Evolutionary conservation across 2,113 vertebrate species (phyloP).

Genomic region (Arvicanthis niloticus): DNA sequence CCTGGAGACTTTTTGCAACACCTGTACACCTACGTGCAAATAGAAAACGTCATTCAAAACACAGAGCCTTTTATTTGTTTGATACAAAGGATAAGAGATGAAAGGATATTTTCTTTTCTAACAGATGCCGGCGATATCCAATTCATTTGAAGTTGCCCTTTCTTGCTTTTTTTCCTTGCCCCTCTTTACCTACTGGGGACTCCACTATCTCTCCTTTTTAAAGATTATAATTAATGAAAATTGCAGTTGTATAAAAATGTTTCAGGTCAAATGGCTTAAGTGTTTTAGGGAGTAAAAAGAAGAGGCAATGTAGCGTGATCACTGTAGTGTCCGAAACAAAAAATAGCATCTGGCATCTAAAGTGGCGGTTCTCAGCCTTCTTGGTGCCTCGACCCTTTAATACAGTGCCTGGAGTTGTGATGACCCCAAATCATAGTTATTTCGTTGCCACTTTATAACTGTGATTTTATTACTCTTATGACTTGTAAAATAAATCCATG

Average conservation of each 20-base stretch:
- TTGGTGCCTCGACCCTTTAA: background rate
- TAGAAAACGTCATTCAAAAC: background rate
- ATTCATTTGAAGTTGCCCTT: background rate
- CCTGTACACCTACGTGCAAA: background rate
- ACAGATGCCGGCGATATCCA: background rate
- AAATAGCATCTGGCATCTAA: background rate
- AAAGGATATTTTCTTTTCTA: constrained; percentile 37
- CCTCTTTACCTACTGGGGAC: background rate
- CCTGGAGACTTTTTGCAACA: background rate
- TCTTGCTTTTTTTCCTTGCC: background rate
- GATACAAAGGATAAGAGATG: background rate
- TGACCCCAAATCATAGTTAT: background rate
- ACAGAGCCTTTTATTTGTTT: background rate
- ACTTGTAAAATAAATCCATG: background rate
- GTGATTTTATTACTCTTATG: background rate
- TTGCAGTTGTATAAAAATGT: background rate
- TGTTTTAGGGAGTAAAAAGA: background rate
- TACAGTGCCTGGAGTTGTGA: too few species aligned
- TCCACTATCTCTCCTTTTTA: constrained; percentile 8
- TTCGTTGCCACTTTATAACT: background rate
- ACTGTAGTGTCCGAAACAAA: background rate
- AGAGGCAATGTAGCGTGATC: background rate
- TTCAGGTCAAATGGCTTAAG: background rate
- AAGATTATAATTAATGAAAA: constrained; percentile 2
- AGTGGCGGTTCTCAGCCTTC: background rate